phyloP scores from a whole-genome alignment of 2,797 vertebrate genomes.

The Benthosema pterotum region DNA sequence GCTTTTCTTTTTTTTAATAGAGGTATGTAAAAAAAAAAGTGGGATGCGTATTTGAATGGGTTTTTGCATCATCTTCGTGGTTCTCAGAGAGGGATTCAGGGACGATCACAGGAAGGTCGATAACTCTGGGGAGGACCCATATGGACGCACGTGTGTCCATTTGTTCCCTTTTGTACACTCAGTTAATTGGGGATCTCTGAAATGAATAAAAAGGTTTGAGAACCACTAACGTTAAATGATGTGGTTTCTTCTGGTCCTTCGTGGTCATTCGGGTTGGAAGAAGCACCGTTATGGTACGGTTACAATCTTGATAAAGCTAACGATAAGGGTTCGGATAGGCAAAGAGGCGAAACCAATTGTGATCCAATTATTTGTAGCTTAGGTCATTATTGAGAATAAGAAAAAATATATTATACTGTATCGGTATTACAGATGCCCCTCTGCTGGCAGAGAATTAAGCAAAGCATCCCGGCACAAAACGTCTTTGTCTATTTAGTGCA shows the following conservation, averaged over 20 bases:
- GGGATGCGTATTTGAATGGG: conserved; percentile 68
- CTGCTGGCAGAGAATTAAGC: conserved; percentile 88
- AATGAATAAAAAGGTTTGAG: no score
- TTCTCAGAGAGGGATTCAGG: no score
- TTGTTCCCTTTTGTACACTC: no score
- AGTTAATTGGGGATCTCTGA: no score
- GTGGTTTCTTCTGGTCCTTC: no score
- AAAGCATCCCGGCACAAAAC: conserved; percentile 81
- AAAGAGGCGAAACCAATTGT: conserved; percentile 27
- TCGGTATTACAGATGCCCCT: conserved; percentile 82
- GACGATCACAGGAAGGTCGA: no score
- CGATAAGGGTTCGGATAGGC: conserved; percentile 27
- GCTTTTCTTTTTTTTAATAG: conserved; percentile 44
- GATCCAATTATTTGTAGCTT: conserved; percentile 22
- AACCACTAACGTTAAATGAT: no score
- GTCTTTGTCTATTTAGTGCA: conserved; percentile 84
- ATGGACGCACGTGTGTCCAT: no score
- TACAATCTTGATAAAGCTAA: conserved; percentile 38
- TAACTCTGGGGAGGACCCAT: no score
- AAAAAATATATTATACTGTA: conserved; percentile 55
- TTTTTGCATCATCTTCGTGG: conserved; percentile 25
- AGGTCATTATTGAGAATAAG: conserved; percentile 57
- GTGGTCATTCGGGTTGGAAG: conserved; percentile 18
- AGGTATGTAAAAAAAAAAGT: conserved; percentile 11
- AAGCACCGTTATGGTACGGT: conserved; percentile 52